Conservation (phyloP, 2,113 vertebrate genomes). For the Melospiza melodia region DNA sequence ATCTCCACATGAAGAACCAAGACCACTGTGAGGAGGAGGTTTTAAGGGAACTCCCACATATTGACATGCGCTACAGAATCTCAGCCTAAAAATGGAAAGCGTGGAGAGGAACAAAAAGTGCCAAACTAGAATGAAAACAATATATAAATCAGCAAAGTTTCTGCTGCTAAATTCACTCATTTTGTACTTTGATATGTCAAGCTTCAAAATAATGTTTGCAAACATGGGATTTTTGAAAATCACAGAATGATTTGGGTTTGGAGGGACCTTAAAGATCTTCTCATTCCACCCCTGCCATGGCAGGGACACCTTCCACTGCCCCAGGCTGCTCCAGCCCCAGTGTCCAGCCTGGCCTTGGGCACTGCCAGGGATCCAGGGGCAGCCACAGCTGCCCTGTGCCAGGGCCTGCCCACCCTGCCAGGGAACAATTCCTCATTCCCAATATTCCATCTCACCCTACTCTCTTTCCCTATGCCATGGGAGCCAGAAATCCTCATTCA, state of each 20-base stretch:
- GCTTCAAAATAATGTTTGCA: not conserved
- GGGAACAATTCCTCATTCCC: not conserved
- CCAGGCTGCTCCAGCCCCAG: not conserved
- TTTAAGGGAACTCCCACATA: not conserved
- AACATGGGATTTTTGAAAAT: not conserved
- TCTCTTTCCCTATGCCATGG: not conserved
- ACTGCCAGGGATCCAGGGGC: not conserved
- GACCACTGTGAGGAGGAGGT: not conserved
- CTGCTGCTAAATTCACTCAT: not conserved
- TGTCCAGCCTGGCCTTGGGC: not conserved
- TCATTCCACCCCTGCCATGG: accelerated
- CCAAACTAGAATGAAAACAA: not conserved
- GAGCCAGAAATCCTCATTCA: not conserved
- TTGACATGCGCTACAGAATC: not conserved
- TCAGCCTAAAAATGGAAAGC: not conserved
- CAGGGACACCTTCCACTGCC: not conserved
- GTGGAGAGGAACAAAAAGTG: not conserved
- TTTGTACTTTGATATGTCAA: not conserved
- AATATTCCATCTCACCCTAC: accelerated
- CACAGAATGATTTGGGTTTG: not conserved
- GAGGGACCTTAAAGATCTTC: not conserved
- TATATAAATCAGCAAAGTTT: not conserved
- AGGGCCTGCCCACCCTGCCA: not conserved
- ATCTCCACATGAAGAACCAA: not conserved
- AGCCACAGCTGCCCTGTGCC: not conserved